Evolutionary conservation across 2,113 vertebrate species (phyloP).

Genomic region (Elaphurus davidianus): DNA sequence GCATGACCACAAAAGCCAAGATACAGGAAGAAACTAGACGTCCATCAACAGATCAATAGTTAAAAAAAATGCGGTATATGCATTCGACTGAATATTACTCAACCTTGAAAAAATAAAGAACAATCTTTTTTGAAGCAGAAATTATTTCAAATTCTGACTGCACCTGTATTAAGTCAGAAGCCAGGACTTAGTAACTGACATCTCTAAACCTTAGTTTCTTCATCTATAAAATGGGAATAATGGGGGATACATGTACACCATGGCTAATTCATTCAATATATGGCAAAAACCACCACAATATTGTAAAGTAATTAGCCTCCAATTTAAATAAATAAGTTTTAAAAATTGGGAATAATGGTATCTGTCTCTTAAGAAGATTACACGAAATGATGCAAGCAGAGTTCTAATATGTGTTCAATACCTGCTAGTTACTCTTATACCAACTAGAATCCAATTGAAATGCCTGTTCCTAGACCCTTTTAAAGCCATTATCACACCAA

Average conservation of each 20-base stretch:
- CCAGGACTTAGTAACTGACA: neutral
- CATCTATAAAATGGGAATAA: neutral
- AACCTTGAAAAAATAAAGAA: neutral
- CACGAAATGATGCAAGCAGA: neutral
- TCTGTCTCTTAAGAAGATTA: neutral
- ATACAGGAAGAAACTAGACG: neutral
- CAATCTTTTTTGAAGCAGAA: neutral
- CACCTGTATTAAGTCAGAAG: neutral
- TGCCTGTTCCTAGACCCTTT: neutral
- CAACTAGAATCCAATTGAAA: rapidly evolving
- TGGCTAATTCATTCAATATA: neutral
- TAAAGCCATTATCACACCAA: neutral
- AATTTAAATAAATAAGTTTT: neutral
- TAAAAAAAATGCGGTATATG: neutral
- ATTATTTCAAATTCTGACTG: neutral
- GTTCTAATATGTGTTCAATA: neutral
- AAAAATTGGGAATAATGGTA: neutral
- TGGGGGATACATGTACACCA: neutral
- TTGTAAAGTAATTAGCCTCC: neutral
- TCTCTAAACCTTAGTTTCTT: neutral
- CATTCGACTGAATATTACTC: neutral
- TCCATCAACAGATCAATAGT: neutral
- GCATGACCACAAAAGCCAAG: neutral
- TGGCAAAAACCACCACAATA: neutral
- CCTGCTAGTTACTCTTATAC: neutral